These are phyloP conservation scores for Cryptoblepharus egeriae DNA, from an alignment of 2,797 vertebrate genomes.

Conservation along the genomic window DNA sequence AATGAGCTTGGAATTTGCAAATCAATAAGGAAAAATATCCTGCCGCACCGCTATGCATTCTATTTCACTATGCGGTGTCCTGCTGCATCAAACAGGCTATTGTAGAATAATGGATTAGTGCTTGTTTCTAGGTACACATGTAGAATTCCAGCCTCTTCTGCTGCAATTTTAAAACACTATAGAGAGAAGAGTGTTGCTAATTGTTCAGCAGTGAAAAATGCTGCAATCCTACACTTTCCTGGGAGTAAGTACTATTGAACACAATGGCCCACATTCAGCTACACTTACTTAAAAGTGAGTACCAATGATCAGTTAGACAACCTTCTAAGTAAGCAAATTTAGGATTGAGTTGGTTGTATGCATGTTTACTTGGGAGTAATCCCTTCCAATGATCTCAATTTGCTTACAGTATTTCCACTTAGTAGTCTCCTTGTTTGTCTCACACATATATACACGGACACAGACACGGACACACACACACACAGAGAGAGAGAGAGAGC, in stretches of 20 bases:
- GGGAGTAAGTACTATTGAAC: no score
- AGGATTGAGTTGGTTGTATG: neutral
- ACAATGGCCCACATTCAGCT: neutral
- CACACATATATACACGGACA: no score
- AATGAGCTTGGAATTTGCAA: conserved; percentile 40
- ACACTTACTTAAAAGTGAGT: neutral
- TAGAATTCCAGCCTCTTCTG: conserved; percentile 8
- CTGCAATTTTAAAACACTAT: neutral
- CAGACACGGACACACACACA: no score
- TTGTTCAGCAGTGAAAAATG: neutral
- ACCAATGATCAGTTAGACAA: neutral
- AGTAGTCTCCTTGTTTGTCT: no score
- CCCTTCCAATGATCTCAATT: no score
- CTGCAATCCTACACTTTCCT: no score
- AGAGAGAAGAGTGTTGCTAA: neutral
- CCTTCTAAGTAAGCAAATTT: neutral
- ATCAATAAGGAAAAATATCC: conserved; percentile 29
- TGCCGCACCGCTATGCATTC: neutral
- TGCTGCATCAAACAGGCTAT: conserved; percentile 25
- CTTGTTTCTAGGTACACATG: conserved; percentile 29
- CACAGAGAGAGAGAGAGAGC: no score
- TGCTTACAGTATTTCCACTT: no score
- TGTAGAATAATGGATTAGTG: conserved; percentile 22
- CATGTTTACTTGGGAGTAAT: neutral
- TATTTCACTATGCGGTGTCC: conserved; percentile 12